These are phyloP conservation scores for Aptenodytes forsteri DNA, from an alignment of 2,113 vertebrate species.

Conservation along the genomic window DNA sequence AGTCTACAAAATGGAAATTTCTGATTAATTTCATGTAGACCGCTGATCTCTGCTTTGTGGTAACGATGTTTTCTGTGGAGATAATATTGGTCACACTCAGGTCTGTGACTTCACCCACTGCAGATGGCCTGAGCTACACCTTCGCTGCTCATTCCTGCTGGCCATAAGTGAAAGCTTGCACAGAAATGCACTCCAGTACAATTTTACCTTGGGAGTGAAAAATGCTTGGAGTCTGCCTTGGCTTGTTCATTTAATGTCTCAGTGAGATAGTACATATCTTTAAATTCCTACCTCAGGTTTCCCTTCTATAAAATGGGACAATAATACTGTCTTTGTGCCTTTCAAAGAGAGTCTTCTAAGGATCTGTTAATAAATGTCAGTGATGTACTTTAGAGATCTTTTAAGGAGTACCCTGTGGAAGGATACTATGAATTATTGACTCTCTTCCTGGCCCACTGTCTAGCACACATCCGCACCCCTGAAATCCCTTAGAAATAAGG, in stretches of 20 bases:
- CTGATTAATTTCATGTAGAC: neutral
- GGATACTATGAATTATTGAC: neutral
- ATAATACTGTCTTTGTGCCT: neutral
- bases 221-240: neutral
- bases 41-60: neutral
- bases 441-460: neutral
- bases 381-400: neutral
- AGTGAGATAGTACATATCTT: neutral
- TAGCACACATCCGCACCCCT: neutral
- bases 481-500: neutral
- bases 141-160: neutral
- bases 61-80: neutral
- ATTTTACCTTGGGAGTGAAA: neutral
- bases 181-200: neutral
- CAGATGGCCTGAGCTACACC: neutral
- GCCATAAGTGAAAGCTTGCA: neutral
- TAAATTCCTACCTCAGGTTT: conserved; percentile 12
- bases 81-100: neutral
- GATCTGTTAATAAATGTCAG: conserved; percentile 12
- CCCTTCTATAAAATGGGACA: conserved; percentile 3
- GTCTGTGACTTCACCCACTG: neutral
- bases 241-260: neutral
- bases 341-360: conserved; percentile 8
- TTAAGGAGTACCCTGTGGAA: neutral
- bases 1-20: neutral